Base-by-base conservation (phyloP, 2,888 invertebrate genomes). In the Helobdella robusta region DNA sequence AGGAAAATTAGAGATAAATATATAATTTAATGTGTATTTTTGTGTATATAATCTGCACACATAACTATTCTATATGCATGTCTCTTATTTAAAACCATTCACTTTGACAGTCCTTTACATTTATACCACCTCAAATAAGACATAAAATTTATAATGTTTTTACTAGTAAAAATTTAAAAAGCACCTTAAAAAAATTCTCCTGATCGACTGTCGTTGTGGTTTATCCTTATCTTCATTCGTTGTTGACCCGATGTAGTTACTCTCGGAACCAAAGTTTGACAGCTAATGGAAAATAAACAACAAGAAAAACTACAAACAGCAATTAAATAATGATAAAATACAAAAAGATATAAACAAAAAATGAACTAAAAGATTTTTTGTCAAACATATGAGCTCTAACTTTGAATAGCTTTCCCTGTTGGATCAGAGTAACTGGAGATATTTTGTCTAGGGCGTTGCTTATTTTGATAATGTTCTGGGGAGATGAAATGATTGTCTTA, bases 401-500 rank as follows among this genome's bases (percentile, higher is more conserved):
- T 44, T 62, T 62, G 30, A 62, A 62, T 25, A 50, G 46, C 34
- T 62, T 62, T 62, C 62, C 62, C 20, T 62, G 62, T 46, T 62
- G 62, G 2, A 62, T 62, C 34, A 62, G 50, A 30, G 62, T 62
- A 28, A 62, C 62, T 2, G 62, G 62, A 28, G 62, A 46, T n/a
- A 30, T 62, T 32, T 62, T 62, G 34, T 62, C 46, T 44, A 50
- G 15, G 28, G 44, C 32, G 34, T 62, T 62, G 23, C 46, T 48
- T 32, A 62, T 62, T 44, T 62, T 62, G 30, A 62, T 62, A 23
- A 62, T 50, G 34, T 48, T 62, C 62, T 46, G 62, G 8, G 23
- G 46, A 11, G 59, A 32, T n/a, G 48, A 30, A 23, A 62, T 50
- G 23, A 62, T 46, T 3, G 32, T 62, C 46, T 62, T 62, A 1